phyloP scores from a whole-genome alignment of 23 tunicate species.

The Ascidia mentula region DNA sequence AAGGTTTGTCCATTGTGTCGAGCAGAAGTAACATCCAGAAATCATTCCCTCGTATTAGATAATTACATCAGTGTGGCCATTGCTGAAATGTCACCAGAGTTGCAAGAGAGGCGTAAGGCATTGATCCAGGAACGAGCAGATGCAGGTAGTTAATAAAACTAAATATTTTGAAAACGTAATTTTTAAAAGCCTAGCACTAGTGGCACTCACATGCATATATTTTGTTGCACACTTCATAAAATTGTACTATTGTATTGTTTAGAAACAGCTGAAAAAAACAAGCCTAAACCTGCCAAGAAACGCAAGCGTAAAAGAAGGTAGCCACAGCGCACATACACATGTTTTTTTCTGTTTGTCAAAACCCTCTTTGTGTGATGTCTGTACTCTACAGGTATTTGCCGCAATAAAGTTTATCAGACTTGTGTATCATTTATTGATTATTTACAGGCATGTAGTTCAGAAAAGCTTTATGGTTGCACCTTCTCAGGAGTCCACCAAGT shows the following conservation, averaged over 20 bases:
- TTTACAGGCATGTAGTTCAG: conserved; percentile 30
- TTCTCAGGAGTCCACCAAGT: conserved; percentile 27
- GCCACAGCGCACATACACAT: neutral
- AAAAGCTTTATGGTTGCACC: conserved; percentile 75
- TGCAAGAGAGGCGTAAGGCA: neutral
- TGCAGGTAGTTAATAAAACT: too few relatives aligned
- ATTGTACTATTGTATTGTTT: too few relatives aligned
- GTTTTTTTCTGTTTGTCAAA: neutral
- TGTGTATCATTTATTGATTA: neutral
- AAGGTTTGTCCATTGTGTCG: conserved; percentile 34
- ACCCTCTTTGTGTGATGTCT: neutral
- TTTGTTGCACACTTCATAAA: too few relatives aligned
- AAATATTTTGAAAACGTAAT: too few relatives aligned
- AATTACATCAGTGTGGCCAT: conserved; percentile 31
- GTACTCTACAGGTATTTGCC: neutral
- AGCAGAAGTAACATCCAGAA: neutral
- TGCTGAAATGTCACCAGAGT: conserved; percentile 11
- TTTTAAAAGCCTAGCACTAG: too few relatives aligned
- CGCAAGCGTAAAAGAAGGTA: neutral
- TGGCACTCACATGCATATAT: too few relatives aligned
- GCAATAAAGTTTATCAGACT: neutral
- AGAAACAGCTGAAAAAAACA: neutral
- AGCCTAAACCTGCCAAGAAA: neutral
- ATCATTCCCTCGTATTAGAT: conserved; percentile 34
- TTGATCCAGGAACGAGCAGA: neutral